Base-by-base conservation (phyloP, 2,113 vertebrate species). In the Reinhardtius hippoglossoides region DNA sequence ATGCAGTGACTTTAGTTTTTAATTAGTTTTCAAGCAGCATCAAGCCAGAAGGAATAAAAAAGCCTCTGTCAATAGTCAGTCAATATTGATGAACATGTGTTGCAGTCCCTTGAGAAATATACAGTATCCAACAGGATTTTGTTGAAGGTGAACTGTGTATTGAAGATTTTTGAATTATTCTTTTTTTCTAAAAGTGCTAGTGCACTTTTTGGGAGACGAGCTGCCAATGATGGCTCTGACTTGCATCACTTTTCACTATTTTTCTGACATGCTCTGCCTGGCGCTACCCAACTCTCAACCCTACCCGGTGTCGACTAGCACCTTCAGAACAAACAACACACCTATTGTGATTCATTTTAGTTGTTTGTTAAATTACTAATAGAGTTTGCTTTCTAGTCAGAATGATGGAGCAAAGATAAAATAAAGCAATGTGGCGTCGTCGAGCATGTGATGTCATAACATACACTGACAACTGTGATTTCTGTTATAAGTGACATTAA, bases 171-270 rank as follows among this genome's bases (percentile, higher is more conserved):
- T 58, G 59, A 18, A 67, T 73, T 70, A 57, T 48, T 74, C 24
- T 3, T 42, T 48, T 48, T 73, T 58, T 56, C 21, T 27, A 27
- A 14, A 76, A 63, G 18, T 71, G 61, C 40, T 50, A 20, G 54
- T 73, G 21, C 71, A 3, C 48, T 37, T 37, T 68, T 67, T 58
- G 59, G 59, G 60, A 60, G 78, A 60, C 57, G 40, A 31, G 3
- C 71, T 82, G 78, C 23, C 67, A 63, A 70, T 81, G 62, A 65
- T 70, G 72, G 79, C 57, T 67, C 3, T 27, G 8, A 65, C 40
- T 71, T 82, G 63, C 75, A 7, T 84, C 72, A 48, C 52, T 3
- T 67, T 50, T 71, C 44, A 74, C 58, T 68, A 23, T 68, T 64
- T 56, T 61, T 68, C 58, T 68, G 56, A 78, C 60, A 63, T 64